Conservation (phyloP, 2,113 vertebrate species). For the Puntigrus tetrazona region DNA sequence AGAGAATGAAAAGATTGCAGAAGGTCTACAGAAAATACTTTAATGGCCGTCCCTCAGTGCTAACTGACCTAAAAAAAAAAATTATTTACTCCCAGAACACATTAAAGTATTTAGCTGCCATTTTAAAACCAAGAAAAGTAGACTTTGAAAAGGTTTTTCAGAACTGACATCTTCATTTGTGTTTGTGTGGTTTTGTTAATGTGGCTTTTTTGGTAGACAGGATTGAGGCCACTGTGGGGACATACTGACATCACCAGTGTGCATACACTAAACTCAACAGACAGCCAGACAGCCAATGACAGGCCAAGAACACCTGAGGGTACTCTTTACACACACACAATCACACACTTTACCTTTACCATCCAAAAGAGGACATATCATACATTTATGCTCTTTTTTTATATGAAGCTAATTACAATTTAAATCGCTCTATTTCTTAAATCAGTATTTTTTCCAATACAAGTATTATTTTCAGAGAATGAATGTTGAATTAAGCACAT, state of each 20-base stretch:
- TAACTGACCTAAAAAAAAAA: background rate
- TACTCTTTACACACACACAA: slow-evolving; percentile 3
- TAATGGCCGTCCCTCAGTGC: background rate
- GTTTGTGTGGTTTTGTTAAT: background rate
- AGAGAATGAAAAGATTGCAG: background rate
- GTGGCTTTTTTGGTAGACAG: slow-evolving; percentile 17
- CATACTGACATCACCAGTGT: slow-evolving; percentile 35
- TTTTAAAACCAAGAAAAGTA: slow-evolving; percentile 28
- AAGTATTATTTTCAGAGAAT: background rate
- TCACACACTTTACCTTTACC: background rate
- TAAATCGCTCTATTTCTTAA: background rate
- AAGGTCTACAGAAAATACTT: background rate
- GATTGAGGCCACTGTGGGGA: slow-evolving; percentile 12
- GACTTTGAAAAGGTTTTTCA: slow-evolving; percentile 17
- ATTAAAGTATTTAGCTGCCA: slow-evolving; percentile 20
- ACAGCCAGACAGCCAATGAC: slow-evolving; percentile 21
- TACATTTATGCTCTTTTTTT: background rate
- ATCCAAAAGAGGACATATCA: background rate
- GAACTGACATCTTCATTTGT: slow-evolving; percentile 28
- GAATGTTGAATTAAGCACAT: background rate
- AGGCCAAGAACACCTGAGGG: background rate
- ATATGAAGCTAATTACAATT: background rate
- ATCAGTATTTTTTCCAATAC: background rate
- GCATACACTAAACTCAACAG: slow-evolving; percentile 21
- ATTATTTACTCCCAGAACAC: background rate